Evolutionary conservation across 2,797 vertebrate genomes (phyloP).

Genomic region (Pipistrellus pipistrellus): DNA sequence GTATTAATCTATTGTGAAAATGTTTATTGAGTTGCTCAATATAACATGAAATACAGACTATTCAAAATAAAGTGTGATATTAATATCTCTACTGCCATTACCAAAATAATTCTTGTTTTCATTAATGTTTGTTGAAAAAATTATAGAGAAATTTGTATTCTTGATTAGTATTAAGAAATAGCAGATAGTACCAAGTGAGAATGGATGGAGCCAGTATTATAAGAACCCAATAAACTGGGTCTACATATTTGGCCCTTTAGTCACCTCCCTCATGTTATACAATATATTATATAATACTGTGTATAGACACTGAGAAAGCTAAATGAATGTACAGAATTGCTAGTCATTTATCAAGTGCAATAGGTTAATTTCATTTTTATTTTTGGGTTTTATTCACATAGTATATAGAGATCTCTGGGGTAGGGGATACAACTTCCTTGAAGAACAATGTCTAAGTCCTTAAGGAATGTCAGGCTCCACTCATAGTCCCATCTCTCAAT

Average conservation of each 20-base stretch:
- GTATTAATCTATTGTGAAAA: neutral
- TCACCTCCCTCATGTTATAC: neutral
- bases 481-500: conserved; percentile 9
- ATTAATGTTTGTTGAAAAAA: neutral
- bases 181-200: neutral
- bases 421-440: neutral
- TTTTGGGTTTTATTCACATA: neutral
- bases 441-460: neutral
- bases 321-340: neutral
- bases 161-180: neutral
- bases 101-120: neutral
- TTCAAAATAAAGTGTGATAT: neutral
- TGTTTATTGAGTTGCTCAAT: neutral
- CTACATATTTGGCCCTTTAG: neutral
- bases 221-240: neutral
- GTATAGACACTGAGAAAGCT: neutral
- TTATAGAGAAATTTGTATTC: neutral
- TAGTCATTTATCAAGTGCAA: neutral
- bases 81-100: neutral
- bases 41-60: neutral
- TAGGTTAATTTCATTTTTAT: neutral
- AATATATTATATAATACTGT: neutral
- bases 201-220: neutral
- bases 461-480: conserved; percentile 26
- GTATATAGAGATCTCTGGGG: neutral